Evolutionary conservation across 1,140 invertebrate species (phyloP), one percentile per base, ranked within the genome.

Genomic region (Zaprionus camerounensis): DNA sequence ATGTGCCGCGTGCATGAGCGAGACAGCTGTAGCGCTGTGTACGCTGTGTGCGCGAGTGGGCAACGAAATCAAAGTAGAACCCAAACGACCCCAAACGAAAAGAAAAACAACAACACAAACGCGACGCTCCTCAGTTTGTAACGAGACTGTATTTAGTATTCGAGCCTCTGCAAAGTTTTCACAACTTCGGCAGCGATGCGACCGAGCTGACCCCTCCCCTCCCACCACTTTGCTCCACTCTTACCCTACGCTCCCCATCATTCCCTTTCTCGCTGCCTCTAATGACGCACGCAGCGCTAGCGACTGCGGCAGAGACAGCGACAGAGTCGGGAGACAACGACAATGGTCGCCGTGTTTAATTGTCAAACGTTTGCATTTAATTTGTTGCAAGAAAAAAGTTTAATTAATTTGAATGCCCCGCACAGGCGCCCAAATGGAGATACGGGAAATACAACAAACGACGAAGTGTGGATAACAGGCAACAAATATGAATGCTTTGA

Each of bases 61-160:
- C 69, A 58, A 44, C 38, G 28, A 65, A 55, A 44, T 36, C 53
- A 58, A 17, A 58, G 31, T 15, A 20, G 15, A 59, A 9, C 34
- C 9, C 28, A 24, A 22, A 73, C n/a, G 15, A 59, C 5, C 34
- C 9, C 28, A 24, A 22, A 73, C n/a, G 58, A 51, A 44, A 56
- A 41, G 59, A 36, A 58, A 56, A 75, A 41, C 67, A 62, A 68
- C 51, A 31, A 63, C 56, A 38, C 49, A 72, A 77, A 56, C 51
- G 78, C 82, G 61, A 76, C 71, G 79, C 86, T 85, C 74, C 82
- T 90, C 86, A 91, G 82, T 64, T 80, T 86, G 90, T 91, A 91
- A 91, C 90, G 80, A 91, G 90, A 86, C 86, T 91, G 90, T 91
- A 91, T 91, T 91, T 91, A 91, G 90, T 83, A 83, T 87, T 83